These are phyloP conservation scores for Tricholaema leucomelas DNA, from an alignment of 2,113 vertebrate genomes.

Conservation along the genomic window DNA sequence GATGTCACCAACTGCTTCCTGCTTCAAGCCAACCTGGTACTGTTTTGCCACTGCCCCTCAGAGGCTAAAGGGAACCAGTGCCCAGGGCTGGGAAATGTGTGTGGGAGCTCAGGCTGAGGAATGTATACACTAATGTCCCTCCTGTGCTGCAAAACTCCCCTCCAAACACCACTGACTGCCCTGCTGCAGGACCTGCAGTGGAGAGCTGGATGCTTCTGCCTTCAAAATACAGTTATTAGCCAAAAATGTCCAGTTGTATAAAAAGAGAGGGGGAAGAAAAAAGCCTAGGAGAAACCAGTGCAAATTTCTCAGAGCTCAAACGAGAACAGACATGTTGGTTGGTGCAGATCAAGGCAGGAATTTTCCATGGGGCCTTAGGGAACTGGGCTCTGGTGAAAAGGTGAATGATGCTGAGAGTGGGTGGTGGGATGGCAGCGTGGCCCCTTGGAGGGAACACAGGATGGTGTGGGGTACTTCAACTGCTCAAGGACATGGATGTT, in stretches of 20 bases:
- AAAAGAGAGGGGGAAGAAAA: rapidly evolving
- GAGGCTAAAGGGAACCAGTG: background rate
- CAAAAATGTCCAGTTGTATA: background rate
- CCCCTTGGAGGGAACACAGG: background rate
- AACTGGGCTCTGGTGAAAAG: background rate
- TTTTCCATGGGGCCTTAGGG: background rate
- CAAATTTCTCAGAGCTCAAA: background rate
- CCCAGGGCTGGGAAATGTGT: background rate
- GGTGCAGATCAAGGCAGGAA: slow-evolving; percentile 12
- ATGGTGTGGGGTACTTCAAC: rapidly evolving
- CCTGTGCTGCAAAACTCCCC: background rate
- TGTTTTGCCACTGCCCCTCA: background rate
- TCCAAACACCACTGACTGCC: rapidly evolving
- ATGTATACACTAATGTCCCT: background rate
- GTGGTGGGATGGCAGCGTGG: background rate
- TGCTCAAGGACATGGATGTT: rapidly evolving
- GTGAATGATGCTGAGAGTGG: background rate
- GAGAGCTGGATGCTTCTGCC: background rate
- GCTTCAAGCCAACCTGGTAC: background rate
- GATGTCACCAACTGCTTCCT: background rate
- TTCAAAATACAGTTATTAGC: background rate
- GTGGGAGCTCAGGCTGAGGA: background rate
- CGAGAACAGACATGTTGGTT: background rate
- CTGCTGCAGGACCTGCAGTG: background rate
- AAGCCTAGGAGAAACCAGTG: background rate